Conservation (phyloP, 1,140 invertebrate species). For the Musca domestica region DNA sequence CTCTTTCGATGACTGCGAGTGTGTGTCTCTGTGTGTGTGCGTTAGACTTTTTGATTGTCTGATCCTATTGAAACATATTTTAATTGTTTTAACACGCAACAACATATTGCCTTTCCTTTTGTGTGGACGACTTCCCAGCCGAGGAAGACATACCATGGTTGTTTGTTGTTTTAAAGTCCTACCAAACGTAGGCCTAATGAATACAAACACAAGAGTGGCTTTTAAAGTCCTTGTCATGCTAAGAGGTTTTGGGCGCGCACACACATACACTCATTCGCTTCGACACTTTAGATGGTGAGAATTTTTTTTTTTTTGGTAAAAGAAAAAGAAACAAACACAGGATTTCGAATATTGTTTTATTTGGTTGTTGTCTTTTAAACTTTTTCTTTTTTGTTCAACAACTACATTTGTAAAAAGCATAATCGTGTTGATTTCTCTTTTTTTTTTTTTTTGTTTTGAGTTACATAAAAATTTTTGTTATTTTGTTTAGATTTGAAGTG, state of each 20-base stretch:
- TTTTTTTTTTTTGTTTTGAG: background rate
- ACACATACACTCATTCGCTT: background rate
- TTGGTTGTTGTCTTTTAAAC: too few species aligned
- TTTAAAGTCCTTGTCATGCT: conserved; percentile 1
- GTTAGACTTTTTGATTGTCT: too few species aligned
- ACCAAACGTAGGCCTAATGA: background rate
- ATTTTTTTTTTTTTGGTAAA: background rate
- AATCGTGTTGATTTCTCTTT: conserved; percentile 15
- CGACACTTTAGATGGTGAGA: conserved; percentile 8
- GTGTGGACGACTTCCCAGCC: background rate
- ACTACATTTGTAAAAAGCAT: background rate
- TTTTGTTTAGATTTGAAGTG: too few species aligned
- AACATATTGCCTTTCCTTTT: background rate
- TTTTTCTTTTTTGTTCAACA: too few species aligned
- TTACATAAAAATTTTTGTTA: background rate
- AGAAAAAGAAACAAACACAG: background rate
- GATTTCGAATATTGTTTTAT: background rate
- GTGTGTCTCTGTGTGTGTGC: too few species aligned
- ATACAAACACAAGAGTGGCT: conserved; percentile 13
- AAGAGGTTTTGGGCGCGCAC: too few species aligned
- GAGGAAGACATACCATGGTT: background rate
- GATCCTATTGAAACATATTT: conserved; percentile 14
- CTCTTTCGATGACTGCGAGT: background rate
- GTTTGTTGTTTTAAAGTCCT: conserved; percentile 14
- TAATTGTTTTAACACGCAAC: conserved; percentile 18